These are phyloP conservation scores for Arremon brunneinucha DNA, from an alignment of 2,797 vertebrate species.

Conservation along the genomic window DNA sequence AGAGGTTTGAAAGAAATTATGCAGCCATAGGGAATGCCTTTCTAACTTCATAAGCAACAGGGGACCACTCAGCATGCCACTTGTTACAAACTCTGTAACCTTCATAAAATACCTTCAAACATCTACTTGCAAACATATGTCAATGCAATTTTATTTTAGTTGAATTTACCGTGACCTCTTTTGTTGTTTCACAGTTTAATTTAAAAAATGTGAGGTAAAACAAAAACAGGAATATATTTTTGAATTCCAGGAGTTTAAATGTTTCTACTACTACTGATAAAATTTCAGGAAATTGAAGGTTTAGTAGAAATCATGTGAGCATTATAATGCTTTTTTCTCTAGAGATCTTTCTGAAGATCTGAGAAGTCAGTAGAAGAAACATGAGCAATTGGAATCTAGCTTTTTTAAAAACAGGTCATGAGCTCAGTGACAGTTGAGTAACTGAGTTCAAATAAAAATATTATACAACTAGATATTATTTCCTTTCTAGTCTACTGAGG, in stretches of 20 bases:
- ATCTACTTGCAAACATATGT: not conserved
- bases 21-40: not conserved
- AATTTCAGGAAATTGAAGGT: not conserved
- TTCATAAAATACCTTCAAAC: slow-evolving; percentile 1
- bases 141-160: slow-evolving; percentile 26
- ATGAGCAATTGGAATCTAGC: not conserved
- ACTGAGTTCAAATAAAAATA: not conserved
- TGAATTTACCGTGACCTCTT: not conserved
- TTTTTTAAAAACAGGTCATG: not conserved
- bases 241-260: not conserved
- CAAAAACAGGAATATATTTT: not conserved
- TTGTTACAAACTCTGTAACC: slow-evolving; percentile 17
- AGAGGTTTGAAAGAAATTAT: slow-evolving; percentile 44
- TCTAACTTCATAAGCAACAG: slow-evolving; percentile 44
- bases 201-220: not conserved
- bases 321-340: not conserved
- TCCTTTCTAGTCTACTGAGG: not conserved
- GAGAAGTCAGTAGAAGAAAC: not conserved
- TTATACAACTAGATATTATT: not conserved
- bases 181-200: not conserved
- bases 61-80: not conserved
- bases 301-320: not conserved
- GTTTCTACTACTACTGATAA: not conserved
- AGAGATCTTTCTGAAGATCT: not conserved
- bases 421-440: not conserved